Evolutionary conservation across 2,888 invertebrate species (phyloP).

Genomic region (Crioceris asparagi): DNA sequence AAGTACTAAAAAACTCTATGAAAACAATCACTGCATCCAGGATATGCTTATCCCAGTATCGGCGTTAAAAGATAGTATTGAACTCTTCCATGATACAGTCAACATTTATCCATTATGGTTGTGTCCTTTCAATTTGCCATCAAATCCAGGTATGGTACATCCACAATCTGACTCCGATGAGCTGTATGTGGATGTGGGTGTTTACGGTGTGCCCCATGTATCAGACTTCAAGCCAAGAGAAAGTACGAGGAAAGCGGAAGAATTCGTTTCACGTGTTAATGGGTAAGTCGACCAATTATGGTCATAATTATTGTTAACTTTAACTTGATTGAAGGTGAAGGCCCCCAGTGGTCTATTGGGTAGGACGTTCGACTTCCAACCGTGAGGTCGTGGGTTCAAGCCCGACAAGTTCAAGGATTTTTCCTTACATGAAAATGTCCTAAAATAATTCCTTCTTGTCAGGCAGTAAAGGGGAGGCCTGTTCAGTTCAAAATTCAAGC

Average conservation of each 20-base stretch:
- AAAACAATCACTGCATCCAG: slow-evolving; percentile 66
- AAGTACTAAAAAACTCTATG: slow-evolving; percentile 58
- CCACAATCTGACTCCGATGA: slow-evolving; percentile 28
- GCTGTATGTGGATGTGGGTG: slow-evolving; percentile 70
- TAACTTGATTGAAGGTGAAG: too few species aligned
- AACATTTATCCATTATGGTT: slow-evolving; percentile 69
- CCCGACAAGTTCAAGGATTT: too few species aligned
- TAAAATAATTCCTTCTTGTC: too few species aligned
- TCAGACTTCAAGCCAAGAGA: slow-evolving; percentile 49
- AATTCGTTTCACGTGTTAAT: slow-evolving; percentile 53
- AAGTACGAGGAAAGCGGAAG: slow-evolving; percentile 58
- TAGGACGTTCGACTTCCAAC: too few species aligned
- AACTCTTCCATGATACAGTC: slow-evolving; percentile 55
- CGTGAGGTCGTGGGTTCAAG: too few species aligned
- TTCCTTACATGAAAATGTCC: too few species aligned
- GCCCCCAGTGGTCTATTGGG: too few species aligned
- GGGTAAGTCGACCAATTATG: slow-evolving; percentile 39
- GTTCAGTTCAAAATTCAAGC: too few species aligned
- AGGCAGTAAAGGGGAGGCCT: too few species aligned
- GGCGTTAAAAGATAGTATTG: slow-evolving; percentile 47
- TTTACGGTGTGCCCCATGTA: slow-evolving; percentile 65
- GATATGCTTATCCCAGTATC: slow-evolving; percentile 70
- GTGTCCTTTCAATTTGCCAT: slow-evolving; percentile 64
- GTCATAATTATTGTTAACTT: too few species aligned
- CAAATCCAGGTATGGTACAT: slow-evolving; percentile 61